Evolutionary conservation across 1,140 invertebrate genomes (phyloP).

Genomic region (Panagrolaimus sp.): DNA sequence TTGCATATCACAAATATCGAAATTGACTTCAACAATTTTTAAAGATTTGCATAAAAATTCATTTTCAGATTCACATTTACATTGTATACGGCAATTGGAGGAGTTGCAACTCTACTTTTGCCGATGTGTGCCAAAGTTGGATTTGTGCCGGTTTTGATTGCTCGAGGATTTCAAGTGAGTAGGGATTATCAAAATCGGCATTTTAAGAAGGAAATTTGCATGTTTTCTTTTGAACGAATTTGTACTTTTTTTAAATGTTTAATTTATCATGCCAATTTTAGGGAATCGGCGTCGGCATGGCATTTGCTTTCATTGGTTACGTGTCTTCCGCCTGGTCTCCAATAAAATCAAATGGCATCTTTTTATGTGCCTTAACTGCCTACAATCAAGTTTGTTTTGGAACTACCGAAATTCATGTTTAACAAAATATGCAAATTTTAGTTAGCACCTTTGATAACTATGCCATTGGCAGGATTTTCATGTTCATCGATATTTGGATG

Average conservation of each 20-base stretch:
- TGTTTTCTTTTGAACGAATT: no score
- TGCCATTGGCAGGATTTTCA: not conserved
- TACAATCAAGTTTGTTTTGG: not conserved
- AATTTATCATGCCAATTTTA: no score
- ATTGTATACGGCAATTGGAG: not conserved
- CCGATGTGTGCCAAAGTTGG: not conserved
- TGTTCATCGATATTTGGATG: not conserved
- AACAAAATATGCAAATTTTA: not conserved
- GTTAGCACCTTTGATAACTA: not conserved
- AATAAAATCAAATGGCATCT: not conserved
- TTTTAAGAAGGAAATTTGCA: no score
- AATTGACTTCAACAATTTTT: not conserved
- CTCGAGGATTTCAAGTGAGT: not conserved
- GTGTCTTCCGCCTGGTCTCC: not conserved
- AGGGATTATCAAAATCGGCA: no score
- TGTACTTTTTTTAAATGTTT: no score
- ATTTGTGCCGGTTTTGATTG: not conserved
- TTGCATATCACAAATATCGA: no score
- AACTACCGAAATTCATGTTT: no score
- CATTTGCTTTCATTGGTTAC: constrained; percentile 4
- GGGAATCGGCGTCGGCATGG: not conserved
- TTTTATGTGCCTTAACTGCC: not conserved
- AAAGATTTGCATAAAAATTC: no score
- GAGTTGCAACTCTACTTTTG: not conserved
- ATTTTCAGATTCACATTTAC: not conserved